A percentile compares a stretch with the other conserved stretches of the same genome.
These are phyloP conservation scores for Phocoena sinus DNA, from an alignment of 2,113 vertebrate species.

Conservation along the genomic window DNA sequence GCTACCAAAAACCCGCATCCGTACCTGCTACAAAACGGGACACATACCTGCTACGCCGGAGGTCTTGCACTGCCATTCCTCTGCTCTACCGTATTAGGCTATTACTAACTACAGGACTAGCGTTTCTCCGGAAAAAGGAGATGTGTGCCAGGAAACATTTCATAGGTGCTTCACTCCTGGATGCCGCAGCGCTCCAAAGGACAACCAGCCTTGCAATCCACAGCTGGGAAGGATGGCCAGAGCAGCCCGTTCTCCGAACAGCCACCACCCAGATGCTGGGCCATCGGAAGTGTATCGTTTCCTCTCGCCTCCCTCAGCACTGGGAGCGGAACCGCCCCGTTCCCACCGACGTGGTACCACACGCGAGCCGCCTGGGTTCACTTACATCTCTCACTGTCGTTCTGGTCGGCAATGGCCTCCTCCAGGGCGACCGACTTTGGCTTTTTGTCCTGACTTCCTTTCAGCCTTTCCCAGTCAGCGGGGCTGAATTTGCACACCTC, in stretches of 20 bases:
- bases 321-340: background rate
- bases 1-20: background rate
- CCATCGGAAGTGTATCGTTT: background rate
- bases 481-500: slow-evolving; percentile 87
- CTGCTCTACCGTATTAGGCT: background rate
- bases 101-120: background rate
- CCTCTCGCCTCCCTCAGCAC: background rate
- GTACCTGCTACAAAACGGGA: background rate
- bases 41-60: background rate
- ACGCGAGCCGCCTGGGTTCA: background rate
- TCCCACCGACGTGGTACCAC: background rate
- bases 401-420: slow-evolving; percentile 83
- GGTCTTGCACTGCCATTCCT: background rate
- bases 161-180: background rate
- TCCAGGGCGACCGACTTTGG: slow-evolving; percentile 84
- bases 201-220: background rate
- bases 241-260: background rate
- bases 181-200: background rate
- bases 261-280: background rate
- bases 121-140: background rate
- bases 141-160: background rate
- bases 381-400: slow-evolving; percentile 85
- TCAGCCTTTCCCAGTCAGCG: slow-evolving; percentile 87
- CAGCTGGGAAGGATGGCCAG: background rate
- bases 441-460: slow-evolving; percentile 86